A percentile compares a stretch with the other conserved stretches of the same genome.
Conservation (phyloP, 2,888 invertebrate species). For the Hololepta plana region DNA sequence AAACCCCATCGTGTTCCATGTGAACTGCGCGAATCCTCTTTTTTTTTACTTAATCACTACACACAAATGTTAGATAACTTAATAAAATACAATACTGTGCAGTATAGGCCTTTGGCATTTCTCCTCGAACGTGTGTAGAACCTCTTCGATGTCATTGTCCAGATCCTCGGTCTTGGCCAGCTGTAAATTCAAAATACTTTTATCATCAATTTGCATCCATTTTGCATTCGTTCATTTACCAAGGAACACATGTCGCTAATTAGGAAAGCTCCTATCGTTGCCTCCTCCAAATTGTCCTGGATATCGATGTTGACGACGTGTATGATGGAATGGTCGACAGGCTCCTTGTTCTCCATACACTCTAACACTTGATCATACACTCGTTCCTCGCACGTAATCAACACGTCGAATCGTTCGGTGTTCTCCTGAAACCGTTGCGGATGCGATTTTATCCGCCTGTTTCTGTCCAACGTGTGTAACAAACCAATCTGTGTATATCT, state of each 20-base stretch:
- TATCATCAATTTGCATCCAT: constrained; percentile 3
- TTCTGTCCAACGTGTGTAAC: constrained; percentile 94
- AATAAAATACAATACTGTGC: constrained; percentile 91
- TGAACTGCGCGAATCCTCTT: no score
- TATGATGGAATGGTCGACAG: constrained; percentile 68
- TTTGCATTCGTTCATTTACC: constrained; percentile 32
- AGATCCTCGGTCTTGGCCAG: constrained; percentile 79
- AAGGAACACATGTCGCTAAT: constrained; percentile 89
- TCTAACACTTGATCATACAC: constrained; percentile 97
- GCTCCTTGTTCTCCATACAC: constrained; percentile 69
- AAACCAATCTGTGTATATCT: constrained; percentile 96
- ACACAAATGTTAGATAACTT: no score
- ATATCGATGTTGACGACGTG: constrained; percentile 98
- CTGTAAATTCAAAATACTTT: constrained; percentile 24
- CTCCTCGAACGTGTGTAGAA: constrained; percentile 85
- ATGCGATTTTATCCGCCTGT: constrained; percentile 80
- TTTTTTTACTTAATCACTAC: no score
- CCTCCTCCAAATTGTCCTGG: constrained; percentile 98
- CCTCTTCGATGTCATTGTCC: constrained; percentile 95
- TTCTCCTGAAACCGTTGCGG: constrained; percentile 91
- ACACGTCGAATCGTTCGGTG: constrained; percentile 81
- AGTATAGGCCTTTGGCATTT: constrained; percentile 72
- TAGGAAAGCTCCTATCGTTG: constrained; percentile 93
- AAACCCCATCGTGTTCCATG: no score
- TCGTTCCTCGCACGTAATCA: constrained; percentile 94